Evolutionary conservation across 1,140 invertebrate species (phyloP).

Genomic region (Zaprionus nigranus): DNA sequence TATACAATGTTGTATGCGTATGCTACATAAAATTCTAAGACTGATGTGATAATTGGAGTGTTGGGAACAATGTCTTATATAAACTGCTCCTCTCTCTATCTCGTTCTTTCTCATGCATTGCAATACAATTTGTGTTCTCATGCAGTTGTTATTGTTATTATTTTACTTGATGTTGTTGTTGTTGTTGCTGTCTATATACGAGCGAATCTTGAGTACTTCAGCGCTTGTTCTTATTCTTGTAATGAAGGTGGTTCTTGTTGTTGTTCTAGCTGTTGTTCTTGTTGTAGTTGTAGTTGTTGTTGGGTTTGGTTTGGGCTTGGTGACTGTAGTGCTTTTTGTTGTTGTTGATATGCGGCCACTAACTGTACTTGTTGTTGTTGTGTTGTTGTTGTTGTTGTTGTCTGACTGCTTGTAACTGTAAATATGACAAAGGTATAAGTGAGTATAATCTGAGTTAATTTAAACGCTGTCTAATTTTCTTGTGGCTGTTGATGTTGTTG

Average conservation of each 20-base stretch:
- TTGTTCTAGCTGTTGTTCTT: conserved; percentile 53
- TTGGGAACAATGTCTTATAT: neutral
- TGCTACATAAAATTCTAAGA: neutral
- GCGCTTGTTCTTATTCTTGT: conserved; percentile 53
- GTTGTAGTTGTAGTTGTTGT: conserved; percentile 46
- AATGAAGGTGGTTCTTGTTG: conserved; percentile 51
- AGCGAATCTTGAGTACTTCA: conserved; percentile 27
- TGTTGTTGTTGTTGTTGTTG: conserved; percentile 42
- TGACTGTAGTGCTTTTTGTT: conserved; percentile 58
- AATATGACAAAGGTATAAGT: conserved; percentile 77
- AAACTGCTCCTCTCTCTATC: neutral
- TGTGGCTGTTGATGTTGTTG: conserved; percentile 29
- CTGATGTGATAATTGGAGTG: neutral
- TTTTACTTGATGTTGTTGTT: conserved; percentile 50
- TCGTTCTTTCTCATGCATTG: neutral
- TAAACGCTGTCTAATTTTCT: conserved; percentile 13
- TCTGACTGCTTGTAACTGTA: conserved; percentile 68
- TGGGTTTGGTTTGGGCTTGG: conserved; percentile 51
- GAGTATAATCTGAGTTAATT: conserved; percentile 57
- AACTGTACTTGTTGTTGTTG: conserved; percentile 51
- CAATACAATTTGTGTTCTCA: conserved; percentile 26
- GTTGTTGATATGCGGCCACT: conserved; percentile 58
- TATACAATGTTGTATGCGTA: neutral
- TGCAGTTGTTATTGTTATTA: conserved; percentile 38
- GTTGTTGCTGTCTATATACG: conserved; percentile 36